Base-by-base conservation (phyloP, 2,888 invertebrate genomes). In the Bellardia pandia region DNA sequence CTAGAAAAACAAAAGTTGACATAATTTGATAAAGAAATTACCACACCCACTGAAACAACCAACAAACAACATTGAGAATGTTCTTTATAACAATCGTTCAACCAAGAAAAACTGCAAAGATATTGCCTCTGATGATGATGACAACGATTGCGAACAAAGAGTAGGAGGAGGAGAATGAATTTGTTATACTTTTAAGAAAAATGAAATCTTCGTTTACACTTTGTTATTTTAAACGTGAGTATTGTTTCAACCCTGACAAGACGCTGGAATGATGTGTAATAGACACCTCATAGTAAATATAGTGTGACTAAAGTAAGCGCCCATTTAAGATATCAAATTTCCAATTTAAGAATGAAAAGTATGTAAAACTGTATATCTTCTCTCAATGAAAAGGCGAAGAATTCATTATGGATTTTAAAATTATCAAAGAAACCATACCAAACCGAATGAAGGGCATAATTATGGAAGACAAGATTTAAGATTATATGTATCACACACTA, bases 241-340 rank as follows among this genome's bases (percentile, higher is more conserved):
- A 14, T 60, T 40, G 53, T 64, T 66, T 72, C 72, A 42, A 48
- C 80, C 56, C 74, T n/a, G 66, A 66, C n/a, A 74, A 23, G 23
- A 48, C 66, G 66, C 23, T 48, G 48, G 16, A 13, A 71, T 42
- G 14, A 58, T 56, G 51, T 90, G 91, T 90, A 90, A 92, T 89
- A 89, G 88, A 91, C 89, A 91, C 90, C 90, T 88, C 86, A 89
- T 88, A 88, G 83, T 80, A 89, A 81, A 82, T 89, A 79, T 89
- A 89, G 91, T 91, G 89, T 91, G 89, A 89, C 91, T 91, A 89
- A 91, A 89, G 90, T 89, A 88, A 90, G 91, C 90, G 91, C 91
- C 91, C 90, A 90, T 91, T 90, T 89, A 87, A 78, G 89, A 90
- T 89, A 89, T 92, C 91, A 90, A 89, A 91, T 92, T 92, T 90